Evolutionary conservation across 2,888 invertebrate genomes (phyloP), one percentile per base, ranked within the genome.

Genomic region (Melipona bicolor): DNA sequence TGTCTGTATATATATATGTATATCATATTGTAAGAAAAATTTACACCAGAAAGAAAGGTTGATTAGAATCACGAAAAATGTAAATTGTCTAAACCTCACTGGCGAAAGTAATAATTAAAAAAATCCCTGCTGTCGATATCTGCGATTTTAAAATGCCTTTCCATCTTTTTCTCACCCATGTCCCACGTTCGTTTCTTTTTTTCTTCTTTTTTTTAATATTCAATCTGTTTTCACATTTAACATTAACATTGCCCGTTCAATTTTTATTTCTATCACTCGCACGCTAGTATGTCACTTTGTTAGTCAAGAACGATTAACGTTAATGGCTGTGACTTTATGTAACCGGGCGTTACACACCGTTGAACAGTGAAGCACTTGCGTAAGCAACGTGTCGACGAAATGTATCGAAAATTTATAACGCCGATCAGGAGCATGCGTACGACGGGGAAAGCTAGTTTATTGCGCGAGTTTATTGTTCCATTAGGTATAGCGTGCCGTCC

Each of bases 391-490:
- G 43, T 13, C 36, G 50, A 52, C 43, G 43, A 61, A 79, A 79
- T 9, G 61, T 27, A 74, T 74, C 74, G 75, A 68, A 52, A 79
- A 79, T 50, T 73, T 71, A 54, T 43, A 64, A 49, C n/a, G 19
- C 13, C 50, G 27, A 32, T 62, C 32, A 19, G 4, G 61, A 32
- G 32, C 27, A 27, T 15, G 0, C 27, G 17, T 21, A 17, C 11
- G 9, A 32, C 21, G 4, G 73, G 59, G 71, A 78, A 78, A 71
- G 73, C 59, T 67, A 32, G 17, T 50, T 17, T 59, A 72, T 32
- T 32, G n/a, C 17, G 56, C 32, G n/a, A 65, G 56, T 68, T 74
- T 43, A 79, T 79, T 74, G 75, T 79, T 79, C 74, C 36, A 74
- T 52, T 54, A 64, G n/a, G 56, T 56, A n/a, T 71, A 59, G 54